These are phyloP conservation scores for Phataginus tricuspis DNA, from an alignment of 2,797 vertebrate species.

Conservation along the genomic window DNA sequence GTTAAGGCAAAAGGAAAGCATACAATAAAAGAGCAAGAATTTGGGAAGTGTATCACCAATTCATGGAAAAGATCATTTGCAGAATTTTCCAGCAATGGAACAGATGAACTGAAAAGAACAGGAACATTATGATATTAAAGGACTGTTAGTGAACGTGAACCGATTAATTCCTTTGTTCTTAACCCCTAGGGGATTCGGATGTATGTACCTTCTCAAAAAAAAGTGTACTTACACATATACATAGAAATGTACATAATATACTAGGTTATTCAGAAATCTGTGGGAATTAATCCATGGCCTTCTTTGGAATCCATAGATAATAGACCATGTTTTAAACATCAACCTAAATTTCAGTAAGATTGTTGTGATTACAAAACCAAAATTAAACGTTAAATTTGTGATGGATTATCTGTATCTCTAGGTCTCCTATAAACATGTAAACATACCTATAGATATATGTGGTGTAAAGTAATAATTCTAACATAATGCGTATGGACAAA, in stretches of 20 bases:
- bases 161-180: not conserved
- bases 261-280: not conserved
- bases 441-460: not conserved
- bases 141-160: not conserved
- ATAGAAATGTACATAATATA: not conserved
- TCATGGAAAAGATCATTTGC: not conserved
- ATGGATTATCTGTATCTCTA: not conserved
- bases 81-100: not conserved
- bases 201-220: not conserved
- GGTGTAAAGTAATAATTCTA: not conserved
- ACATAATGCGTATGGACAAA: not conserved
- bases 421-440: not conserved
- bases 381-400: conserved; percentile 10
- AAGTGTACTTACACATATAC: not conserved
- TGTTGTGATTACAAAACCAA: conserved; percentile 23
- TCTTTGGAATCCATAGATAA: not conserved
- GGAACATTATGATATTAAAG: not conserved
- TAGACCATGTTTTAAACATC: not conserved
- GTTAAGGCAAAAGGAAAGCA: not conserved
- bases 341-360: conserved; percentile 13
- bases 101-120: not conserved
- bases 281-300: not conserved
- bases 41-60: not conserved
- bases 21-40: not conserved
- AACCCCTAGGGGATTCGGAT: not conserved